Evolutionary conservation across 2,113 vertebrate species (phyloP).

Genomic region (Peromyscus leucopus): DNA sequence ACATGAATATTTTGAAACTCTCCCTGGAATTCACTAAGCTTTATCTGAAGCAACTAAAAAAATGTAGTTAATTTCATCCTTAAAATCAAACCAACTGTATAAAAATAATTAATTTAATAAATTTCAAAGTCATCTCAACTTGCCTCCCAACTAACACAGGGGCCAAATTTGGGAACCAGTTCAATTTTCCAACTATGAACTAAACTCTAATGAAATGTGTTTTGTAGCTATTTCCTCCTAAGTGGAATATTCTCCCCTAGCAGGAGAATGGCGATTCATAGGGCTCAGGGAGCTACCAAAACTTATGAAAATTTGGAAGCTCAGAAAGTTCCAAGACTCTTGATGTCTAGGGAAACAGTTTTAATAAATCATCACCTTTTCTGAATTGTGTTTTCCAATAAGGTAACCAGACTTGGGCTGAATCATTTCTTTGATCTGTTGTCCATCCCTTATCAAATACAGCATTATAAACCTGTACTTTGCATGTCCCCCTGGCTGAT

Average conservation of each 20-base stretch:
- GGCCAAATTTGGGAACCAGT: conserved; percentile 71
- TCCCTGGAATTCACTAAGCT: conserved; percentile 63
- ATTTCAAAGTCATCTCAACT: conserved; percentile 81
- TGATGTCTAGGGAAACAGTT: background rate
- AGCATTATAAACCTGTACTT: background rate
- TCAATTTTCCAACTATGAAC: conserved; percentile 62
- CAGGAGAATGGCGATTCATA: background rate
- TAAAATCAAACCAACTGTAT: conserved; percentile 74
- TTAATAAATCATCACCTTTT: background rate
- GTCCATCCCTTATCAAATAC: background rate
- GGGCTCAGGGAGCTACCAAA: background rate
- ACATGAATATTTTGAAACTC: conserved; percentile 43
- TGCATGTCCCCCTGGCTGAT: background rate
- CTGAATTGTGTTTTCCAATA: background rate
- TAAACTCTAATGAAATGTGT: conserved; percentile 10
- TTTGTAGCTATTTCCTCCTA: background rate
- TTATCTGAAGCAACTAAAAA: conserved; percentile 71
- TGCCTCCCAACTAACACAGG: conserved; percentile 78
- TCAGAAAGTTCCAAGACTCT: background rate
- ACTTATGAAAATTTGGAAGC: background rate
- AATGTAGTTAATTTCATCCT: conserved; percentile 79
- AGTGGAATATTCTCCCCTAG: background rate
- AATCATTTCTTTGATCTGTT: background rate
- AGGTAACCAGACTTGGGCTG: background rate
- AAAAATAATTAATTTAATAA: conserved; percentile 78